Base-by-base conservation (phyloP, 1,140 invertebrate species). In the Acromyrmex heyeri region DNA sequence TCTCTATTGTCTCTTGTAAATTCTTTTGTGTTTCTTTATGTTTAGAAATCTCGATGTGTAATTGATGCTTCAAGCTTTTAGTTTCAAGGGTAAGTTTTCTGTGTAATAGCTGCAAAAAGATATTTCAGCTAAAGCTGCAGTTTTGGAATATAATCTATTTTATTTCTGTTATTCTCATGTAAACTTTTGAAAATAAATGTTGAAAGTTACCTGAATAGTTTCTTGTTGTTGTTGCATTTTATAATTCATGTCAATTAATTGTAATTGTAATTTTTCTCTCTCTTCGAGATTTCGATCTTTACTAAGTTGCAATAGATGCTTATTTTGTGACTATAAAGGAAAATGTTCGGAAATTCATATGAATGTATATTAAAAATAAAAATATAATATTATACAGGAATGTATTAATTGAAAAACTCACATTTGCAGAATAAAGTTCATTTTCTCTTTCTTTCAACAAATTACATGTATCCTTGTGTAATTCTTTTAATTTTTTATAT, bases 251-350 rank as follows among this genome's bases (percentile, higher is more conserved):
- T 96, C 96, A 12, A 96, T 94, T 18, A 98, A 93, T 93, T 97
- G 96, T 14, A 96, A 94, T 88, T 96, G 96, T 6, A 98, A 94
- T 91, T 97, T 97, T 88, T 98, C 97, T 44, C 97, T 95, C 86
- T 97, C 97, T 30, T 96, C 95, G 6, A 98, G 95, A 91, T 97
- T 97, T 87, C 96, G 96, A 91, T 98, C 97, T 93, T 96, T 97
- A 90, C 96, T 97, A 8, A 98, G 94, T 87, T 96, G 95, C 69
- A 96, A 92, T 77, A 97, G 95, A 94, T 97, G 97, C 89, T 96
- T 96, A 87, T 97, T 96, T 87, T 97, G 97, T 86, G 87, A 81
- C 95, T 95, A 48, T 18, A 90, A 90, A 87, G 53, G 38, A 57
- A n/a, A n/a, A 59, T 59, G 50, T 30, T 69, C 0, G 24, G 27